A percentile compares a stretch with the other conserved stretches of the same genome.
phyloP scores from a whole-genome alignment of 2,113 vertebrate genomes.

The Amphiprion ocellaris region DNA sequence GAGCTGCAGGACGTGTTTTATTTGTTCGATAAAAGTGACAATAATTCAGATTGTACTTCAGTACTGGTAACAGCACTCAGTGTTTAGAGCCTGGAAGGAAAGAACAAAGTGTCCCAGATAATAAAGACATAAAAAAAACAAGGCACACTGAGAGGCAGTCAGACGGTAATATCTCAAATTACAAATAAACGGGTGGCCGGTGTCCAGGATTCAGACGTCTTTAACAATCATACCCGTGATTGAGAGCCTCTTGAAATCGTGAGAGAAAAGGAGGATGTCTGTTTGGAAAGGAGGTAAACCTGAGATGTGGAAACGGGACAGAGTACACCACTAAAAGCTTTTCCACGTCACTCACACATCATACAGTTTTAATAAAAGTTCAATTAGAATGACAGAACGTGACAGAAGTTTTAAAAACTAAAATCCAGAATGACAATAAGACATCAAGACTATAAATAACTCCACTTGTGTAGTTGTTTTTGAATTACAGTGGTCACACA shows the following conservation, averaged over 20 bases:
- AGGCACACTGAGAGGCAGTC: slow-evolving; percentile 25
- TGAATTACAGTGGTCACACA: too few species aligned
- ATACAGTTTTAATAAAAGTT: not conserved
- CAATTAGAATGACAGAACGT: too few species aligned
- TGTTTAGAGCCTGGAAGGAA: slow-evolving; percentile 20
- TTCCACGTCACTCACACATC: not conserved
- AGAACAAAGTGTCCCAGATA: slow-evolving; percentile 29
- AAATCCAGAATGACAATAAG: too few species aligned
- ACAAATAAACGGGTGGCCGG: slow-evolving; percentile 32
- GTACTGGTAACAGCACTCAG: not conserved
- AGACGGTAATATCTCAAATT: slow-evolving; percentile 28
- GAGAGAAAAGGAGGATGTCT: slow-evolving; percentile 13
- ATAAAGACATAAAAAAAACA: slow-evolving; percentile 9
- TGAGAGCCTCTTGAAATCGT: slow-evolving; percentile 46
- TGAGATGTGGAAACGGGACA: not conserved
- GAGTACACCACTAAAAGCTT: not conserved
- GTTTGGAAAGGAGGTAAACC: slow-evolving; percentile 1
- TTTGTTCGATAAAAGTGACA: slow-evolving; percentile 30
- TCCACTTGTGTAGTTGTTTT: too few species aligned
- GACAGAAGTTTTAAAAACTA: not conserved
- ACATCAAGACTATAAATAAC: too few species aligned
- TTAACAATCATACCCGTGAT: slow-evolving; percentile 34
- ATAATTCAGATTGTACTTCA: slow-evolving; percentile 31
- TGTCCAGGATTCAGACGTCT: slow-evolving; percentile 28
- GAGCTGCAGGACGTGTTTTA: slow-evolving; percentile 18